Evolutionary conservation across 2,888 invertebrate genomes (phyloP), one percentile per base, ranked within the genome.

Genomic region (Oscheius myriophilus): DNA sequence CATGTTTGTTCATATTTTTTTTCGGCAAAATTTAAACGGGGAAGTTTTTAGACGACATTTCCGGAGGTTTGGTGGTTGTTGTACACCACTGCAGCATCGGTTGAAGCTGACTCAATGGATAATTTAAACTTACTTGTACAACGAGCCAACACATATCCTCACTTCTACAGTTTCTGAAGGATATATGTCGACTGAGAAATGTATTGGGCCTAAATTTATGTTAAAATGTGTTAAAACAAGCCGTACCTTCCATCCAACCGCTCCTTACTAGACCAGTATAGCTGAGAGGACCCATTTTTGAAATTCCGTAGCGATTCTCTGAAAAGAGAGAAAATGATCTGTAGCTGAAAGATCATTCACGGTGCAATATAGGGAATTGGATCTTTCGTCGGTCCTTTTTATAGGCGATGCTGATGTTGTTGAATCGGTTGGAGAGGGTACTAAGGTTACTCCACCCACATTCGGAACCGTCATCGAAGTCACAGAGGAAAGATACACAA

Each of bases 291-390:
- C 59, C 63, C 59, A 80, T 71, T n/a, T 74, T 70, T 16, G 78
- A 72, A 12, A 80, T 71, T 18, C 76, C 80, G 52, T 80, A 80
- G 2, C 80, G 77, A 53, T 80, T 80, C 46, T 70, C 80, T 80
- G 61, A 25, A 75, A 59, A 14, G 9, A 54, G 16, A 25, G 26
- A 51, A 39, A 16, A 16, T 26, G n/a, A n/a, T n/a, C n/a, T n/a
- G n/a, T 51, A 11, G 21, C 12, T 23, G 11, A 7, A 25, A 9
- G 11, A 26, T 16, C 12, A 33, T 11, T n/a, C n/a, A 21, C 26
- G 21, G 16, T 45, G 39, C 18, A 18, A 21, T 25, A 49, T 11
- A 9, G 23, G 16, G 12, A 33, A 39, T 11, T 46, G 57, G 33
- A 33, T 33, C 67, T 49, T 12, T 76, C 80, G 69, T 51, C 76